A percentile compares a stretch with the other conserved stretches of the same genome.
Evolutionary conservation across 2,888 invertebrate genomes (phyloP).

Genomic region (Neelides folsomi): DNA sequence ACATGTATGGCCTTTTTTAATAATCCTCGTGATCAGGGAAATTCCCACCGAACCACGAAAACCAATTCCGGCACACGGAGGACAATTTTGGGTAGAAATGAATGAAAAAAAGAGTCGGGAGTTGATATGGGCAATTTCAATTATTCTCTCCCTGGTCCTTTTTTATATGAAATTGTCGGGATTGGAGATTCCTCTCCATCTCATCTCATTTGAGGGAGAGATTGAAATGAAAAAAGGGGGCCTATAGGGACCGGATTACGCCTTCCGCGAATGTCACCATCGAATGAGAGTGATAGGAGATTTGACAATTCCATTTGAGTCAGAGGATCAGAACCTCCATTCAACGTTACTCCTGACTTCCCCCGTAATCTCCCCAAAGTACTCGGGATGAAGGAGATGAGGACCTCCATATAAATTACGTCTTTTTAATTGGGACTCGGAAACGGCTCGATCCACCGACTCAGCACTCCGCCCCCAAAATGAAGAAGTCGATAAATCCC

Average conservation of each 20-base stretch:
- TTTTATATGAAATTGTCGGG: slow-evolving; percentile 3
- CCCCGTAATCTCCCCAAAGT: slow-evolving; percentile 10
- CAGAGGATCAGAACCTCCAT: too few relatives aligned
- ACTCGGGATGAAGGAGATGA: slow-evolving; percentile 4
- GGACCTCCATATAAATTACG: slow-evolving; percentile 18
- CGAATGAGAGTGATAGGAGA: too few relatives aligned
- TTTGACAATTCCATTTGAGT: too few relatives aligned
- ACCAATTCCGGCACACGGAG: neutral
- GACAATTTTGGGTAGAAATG: neutral
- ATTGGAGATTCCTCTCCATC: slow-evolving; percentile 2
- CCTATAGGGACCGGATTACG: slow-evolving; percentile 8
- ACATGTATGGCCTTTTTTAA: neutral
- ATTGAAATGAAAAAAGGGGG: slow-evolving; percentile 9
- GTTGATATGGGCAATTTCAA: slow-evolving; percentile 9
- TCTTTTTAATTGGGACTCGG: slow-evolving; percentile 18
- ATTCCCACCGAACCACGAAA: neutral
- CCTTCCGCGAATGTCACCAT: slow-evolving; percentile 10
- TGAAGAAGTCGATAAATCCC: too few relatives aligned
- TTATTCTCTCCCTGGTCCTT: slow-evolving; percentile 9
- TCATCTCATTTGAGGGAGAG: slow-evolving; percentile 5
- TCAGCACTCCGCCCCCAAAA: too few relatives aligned
- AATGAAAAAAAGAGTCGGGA: neutral
- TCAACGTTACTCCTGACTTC: slow-evolving; percentile 1
- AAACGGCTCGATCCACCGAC: neutral
- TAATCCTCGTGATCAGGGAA: neutral